Base-by-base conservation (phyloP, 2,113 vertebrate genomes). In the Hyperopisus bebe region DNA sequence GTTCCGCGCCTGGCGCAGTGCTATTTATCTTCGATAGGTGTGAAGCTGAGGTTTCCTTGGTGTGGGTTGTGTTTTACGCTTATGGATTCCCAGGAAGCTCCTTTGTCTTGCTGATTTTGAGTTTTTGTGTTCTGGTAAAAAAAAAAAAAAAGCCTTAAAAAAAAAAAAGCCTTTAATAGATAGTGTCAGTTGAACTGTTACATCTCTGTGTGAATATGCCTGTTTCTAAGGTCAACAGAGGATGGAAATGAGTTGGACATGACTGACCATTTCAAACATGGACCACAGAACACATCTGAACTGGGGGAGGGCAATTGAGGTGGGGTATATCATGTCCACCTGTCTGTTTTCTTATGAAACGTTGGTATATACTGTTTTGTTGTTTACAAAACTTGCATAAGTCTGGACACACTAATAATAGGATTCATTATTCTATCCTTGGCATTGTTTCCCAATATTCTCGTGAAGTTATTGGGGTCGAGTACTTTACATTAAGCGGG, bases 1-100 rank as follows among this genome's bases (percentile, higher is more conserved):
- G 39, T 35, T 42, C 19, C 8, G 11, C 17, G 7, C 5, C 5
- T 31, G 53, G 31, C 53, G 31, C 17, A 31, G 39, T 88, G 87
- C 55, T 88, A 88, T 88, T 88, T 88, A 88, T 88, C n/a, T n/a
- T n/a, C 3, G 85, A 51, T 51, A 51, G 85, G 87, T 88, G 85
- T 1, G 27, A 86, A 86, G 53, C 39, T 88, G 48, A 39, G 31
- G 82, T 84, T 84, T 84, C 39, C 19, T 24, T n/a, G 9, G 3
- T 19, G 74, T 80, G 35, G 74, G 74, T 80, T 80, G 66, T 35
- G 24, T 77, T 35, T 80, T 10, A 7, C 24, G 24, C 55, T n/a
- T n/a, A n/a, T 42, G 74, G 35, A 39, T 42, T 80, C 74, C 35
- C 62, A 70, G 62, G 62, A 70, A 70, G 3, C 24, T 62, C 55